Evolutionary conservation across 2,113 vertebrate species (phyloP), one percentile per base, ranked within the genome.

Genomic region (Sinocyclocheilus grahami): DNA sequence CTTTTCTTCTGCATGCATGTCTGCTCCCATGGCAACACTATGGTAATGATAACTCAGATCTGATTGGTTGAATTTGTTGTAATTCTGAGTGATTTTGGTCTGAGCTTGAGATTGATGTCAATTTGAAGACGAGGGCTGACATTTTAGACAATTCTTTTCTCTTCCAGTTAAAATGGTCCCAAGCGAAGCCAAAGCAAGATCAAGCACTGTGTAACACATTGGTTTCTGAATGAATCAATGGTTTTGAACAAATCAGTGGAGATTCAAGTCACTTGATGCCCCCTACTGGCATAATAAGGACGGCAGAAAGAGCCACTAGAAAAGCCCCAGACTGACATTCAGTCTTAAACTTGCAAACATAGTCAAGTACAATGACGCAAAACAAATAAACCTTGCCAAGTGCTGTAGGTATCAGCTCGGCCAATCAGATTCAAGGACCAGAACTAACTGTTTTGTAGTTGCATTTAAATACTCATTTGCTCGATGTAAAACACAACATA

Each of bases 1-100:
- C 22, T 63, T 80, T 80, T 42, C 20, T 42, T 80, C 78, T 80
- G 33, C 74, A 20, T 48, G n/a, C 58, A 65, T 51, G 74, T 76
- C 72, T 78, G 74, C 55, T 53, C 12, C 5, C n/a, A 65, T 51
- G 42, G 78, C 22, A 80, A 39, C 78, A 10, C 20, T 7, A 24
- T 63, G 37, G 58, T n/a, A 62, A 77, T 53, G 22, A 51, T 39
- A 77, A 11, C 10, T 13, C 71, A 12, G 22, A 4, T 78, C 8
- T 78, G 42, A 53, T 53, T 53, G 42, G 3, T 39, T 72, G 39
- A 75, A 78, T 16, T 37, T 62, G 55, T 63, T 62, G 72, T 37
- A 27, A 18, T 74, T 67, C 85, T 72, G n/a, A 18, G 37, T 33
- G 27, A 18, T 2, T 79, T 67, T 60, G 51, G 37, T 78, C 13